A percentile compares a stretch with the other conserved stretches of the same genome.
These are phyloP conservation scores for Drosophila quadrilineata DNA, from an alignment of 1,140 invertebrate species.

Conservation along the genomic window DNA sequence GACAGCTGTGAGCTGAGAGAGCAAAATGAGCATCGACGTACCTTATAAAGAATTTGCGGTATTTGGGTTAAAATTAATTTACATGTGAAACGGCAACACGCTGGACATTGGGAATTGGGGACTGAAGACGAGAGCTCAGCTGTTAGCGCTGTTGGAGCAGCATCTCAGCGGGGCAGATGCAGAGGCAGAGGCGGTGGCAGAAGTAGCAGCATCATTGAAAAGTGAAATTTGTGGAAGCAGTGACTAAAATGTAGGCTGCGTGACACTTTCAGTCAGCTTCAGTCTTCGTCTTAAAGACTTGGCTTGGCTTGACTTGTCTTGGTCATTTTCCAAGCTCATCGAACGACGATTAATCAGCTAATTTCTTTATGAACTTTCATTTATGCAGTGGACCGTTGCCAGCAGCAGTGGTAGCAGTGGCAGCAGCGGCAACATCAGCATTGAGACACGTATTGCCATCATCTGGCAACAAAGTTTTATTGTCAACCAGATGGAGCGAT, in stretches of 20 bases:
- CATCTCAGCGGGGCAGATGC: background rate
- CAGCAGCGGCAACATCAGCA: constrained; percentile 34
- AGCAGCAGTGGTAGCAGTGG: too few relatives aligned
- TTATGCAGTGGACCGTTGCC: constrained; percentile 56
- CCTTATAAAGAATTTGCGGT: constrained; percentile 74
- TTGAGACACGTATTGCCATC: constrained; percentile 68
- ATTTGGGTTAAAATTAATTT: constrained; percentile 81
- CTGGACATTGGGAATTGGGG: constrained; percentile 2
- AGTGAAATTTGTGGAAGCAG: constrained; percentile 68
- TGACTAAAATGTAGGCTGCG: constrained; percentile 71
- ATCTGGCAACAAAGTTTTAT: constrained; percentile 36
- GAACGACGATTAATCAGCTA: constrained; percentile 78
- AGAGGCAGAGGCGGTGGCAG: too few relatives aligned
- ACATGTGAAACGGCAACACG: constrained; percentile 66
- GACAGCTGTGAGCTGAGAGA: constrained; percentile 24
- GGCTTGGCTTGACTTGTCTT: constrained; percentile 18
- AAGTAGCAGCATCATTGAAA: constrained; percentile 78
- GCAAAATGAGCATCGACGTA: constrained; percentile 17
- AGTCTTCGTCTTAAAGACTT: background rate
- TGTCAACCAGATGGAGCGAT: constrained; percentile 31
- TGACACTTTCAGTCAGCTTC: constrained; percentile 72
- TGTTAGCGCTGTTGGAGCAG: constrained; percentile 10
- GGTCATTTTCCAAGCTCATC: constrained; percentile 78
- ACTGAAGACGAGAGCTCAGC: too few relatives aligned
- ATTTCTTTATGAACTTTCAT: constrained; percentile 80